Conservation (phyloP, 2,888 invertebrate genomes). For the Agonopterix alstromeriana region DNA sequence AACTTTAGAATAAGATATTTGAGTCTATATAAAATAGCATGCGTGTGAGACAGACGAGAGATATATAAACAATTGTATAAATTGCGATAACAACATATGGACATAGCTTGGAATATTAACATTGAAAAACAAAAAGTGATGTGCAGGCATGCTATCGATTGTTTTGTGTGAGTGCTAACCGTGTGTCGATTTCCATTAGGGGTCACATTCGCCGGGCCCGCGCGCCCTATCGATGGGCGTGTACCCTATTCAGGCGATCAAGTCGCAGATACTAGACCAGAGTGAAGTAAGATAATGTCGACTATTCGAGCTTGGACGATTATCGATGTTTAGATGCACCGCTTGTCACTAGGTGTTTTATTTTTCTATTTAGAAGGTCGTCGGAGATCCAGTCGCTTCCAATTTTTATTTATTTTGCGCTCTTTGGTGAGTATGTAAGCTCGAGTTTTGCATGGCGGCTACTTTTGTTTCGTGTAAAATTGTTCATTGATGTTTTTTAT, state of each 20-base stretch:
- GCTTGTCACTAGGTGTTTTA: constrained; percentile 72
- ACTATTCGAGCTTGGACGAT: constrained; percentile 57
- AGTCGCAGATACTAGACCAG: constrained; percentile 90
- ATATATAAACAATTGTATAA: constrained; percentile 25
- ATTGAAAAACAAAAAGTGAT: constrained; percentile 24
- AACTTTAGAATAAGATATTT: constrained; percentile 16
- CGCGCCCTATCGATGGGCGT: constrained; percentile 93
- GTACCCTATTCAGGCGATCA: constrained; percentile 92
- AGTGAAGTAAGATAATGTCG: constrained; percentile 89
- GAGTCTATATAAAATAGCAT: constrained; percentile 30
- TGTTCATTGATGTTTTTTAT: constrained; percentile 22
- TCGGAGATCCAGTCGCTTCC: constrained; percentile 3
- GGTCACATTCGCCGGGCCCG: constrained; percentile 94
- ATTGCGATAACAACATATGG: constrained; percentile 34
- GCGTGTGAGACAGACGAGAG: constrained; percentile 34
- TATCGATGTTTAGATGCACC: constrained; percentile 75
- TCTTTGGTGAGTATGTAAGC: constrained; percentile 44
- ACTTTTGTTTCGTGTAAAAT: constrained; percentile 16
- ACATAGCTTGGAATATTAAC: constrained; percentile 38
- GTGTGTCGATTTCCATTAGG: constrained; percentile 80
- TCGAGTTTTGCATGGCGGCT: constrained; percentile 55
- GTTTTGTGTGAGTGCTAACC: constrained; percentile 79
- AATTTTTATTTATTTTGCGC: constrained; percentile 26
- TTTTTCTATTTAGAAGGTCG: constrained; percentile 14
- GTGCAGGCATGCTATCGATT: constrained; percentile 63